Evolutionary conservation across 2,888 invertebrate genomes (phyloP).

Genomic region (Polyploca ridens): DNA sequence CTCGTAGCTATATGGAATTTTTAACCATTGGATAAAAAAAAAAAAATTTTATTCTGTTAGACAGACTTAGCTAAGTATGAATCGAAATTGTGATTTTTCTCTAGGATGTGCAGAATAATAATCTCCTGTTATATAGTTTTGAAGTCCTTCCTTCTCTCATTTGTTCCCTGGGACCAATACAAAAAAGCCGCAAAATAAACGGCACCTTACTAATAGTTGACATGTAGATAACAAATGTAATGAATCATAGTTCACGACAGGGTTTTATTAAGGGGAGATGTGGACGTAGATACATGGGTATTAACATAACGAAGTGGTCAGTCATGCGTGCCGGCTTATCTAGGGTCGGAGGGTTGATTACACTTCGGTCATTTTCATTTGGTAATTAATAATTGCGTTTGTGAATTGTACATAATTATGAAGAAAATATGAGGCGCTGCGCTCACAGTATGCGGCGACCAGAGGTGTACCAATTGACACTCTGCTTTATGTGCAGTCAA

Average conservation of each 20-base stretch:
- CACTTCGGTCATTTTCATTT: conserved; percentile 17
- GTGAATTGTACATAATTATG: not conserved
- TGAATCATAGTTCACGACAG: conserved; percentile 47
- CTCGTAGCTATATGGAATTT: too few relatives aligned
- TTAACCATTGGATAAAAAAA: too few relatives aligned
- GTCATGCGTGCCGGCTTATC: conserved; percentile 59
- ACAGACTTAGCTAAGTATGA: too few relatives aligned
- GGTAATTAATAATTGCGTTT: not conserved
- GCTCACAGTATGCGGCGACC: too few relatives aligned
- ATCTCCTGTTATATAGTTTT: too few relatives aligned
- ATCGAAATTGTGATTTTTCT: too few relatives aligned
- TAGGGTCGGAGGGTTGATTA: conserved; percentile 34
- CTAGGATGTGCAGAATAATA: too few relatives aligned
- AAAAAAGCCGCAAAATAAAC: not conserved
- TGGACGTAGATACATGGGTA: conserved; percentile 45
- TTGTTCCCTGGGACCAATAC: not conserved
- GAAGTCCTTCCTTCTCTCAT: too few relatives aligned
- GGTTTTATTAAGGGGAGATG: conserved; percentile 53
- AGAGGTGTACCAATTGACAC: too few relatives aligned
- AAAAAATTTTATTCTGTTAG: too few relatives aligned
- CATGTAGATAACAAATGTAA: conserved; percentile 29
- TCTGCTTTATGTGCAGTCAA: too few relatives aligned
- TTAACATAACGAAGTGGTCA: conserved; percentile 64
- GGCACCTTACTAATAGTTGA: not conserved
- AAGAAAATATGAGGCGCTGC: not conserved